phyloP scores from a whole-genome alignment of 2,888 invertebrate genomes.

The Busseola fusca region DNA sequence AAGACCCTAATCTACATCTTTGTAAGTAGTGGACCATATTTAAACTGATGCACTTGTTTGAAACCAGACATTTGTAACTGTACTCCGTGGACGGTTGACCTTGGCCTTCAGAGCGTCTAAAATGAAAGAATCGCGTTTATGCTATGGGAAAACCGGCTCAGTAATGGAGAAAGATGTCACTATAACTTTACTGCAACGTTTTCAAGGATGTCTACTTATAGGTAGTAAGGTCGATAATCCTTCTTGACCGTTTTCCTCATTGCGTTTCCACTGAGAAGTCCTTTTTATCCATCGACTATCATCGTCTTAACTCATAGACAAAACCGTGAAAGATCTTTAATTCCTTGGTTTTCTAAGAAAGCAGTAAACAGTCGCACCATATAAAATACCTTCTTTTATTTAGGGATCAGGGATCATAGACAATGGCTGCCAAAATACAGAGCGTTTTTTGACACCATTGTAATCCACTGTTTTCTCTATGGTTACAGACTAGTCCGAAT shows the following conservation, averaged over 20 bases:
- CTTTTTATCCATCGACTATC: background rate
- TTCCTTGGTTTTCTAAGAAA: too few species aligned
- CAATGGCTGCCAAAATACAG: too few species aligned
- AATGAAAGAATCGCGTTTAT: background rate
- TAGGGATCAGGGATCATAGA: too few species aligned
- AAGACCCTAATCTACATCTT: background rate
- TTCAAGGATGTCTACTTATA: background rate
- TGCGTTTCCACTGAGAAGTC: background rate
- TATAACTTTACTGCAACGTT: background rate
- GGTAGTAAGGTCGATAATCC: background rate
- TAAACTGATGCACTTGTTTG: background rate
- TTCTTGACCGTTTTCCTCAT: background rate
- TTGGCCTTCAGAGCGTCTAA: slow-evolving; percentile 8
- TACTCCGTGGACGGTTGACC: background rate
- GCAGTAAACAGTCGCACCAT: too few species aligned
- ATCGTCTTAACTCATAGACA: background rate
- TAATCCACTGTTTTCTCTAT: too few species aligned
- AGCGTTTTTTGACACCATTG: too few species aligned
- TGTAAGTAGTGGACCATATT: background rate
- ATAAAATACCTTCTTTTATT: too few species aligned
- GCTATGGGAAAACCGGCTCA: background rate
- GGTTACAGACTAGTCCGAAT: too few species aligned
- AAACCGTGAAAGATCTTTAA: background rate
- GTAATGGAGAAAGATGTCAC: too few species aligned
- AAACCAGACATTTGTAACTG: background rate